Evolutionary conservation across 2,888 invertebrate genomes (phyloP), one percentile per base, ranked within the genome.

Genomic region (Altica lythri): DNA sequence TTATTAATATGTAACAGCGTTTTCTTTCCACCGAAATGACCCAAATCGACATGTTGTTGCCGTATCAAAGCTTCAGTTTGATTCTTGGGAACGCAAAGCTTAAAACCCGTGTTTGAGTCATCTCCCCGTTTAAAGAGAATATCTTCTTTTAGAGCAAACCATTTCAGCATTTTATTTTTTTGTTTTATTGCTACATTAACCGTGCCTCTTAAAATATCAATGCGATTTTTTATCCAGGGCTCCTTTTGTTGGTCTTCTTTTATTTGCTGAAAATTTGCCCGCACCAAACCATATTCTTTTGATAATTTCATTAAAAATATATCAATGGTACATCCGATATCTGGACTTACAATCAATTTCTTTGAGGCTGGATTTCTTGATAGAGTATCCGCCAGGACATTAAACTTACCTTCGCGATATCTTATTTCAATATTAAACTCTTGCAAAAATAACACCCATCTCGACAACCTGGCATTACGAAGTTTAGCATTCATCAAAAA

Each of bases 381-480:
- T 12, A 57, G 37, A 8, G 29, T 44, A 40, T 60, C 59, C 1
- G 57, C 48, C 2, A 53, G 22, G n/a, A 37, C 19, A 47, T 62
- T 60, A 27, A 56, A 51, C 0, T 40, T 10, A 1, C 62, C 62
- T 6, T 29, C 12, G 27, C 55, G 53, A 27, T 62, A 30, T 27
- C 14, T 6, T 13, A 62, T 46, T 6, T 34, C 4, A 10, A 61
- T 56, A 42, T 54, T 19, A 27, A 45, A 52, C 17, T 47, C 29
- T 27, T 55, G 52, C 6, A 60, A 35, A 18, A 35, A 50, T 32
- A 60, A 27, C 12, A 55, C 47, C 53, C 58, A 61, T 14, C 57
- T 40, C 6, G 51, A 46, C 12, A 57, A 34, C 4, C 60, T 29
- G 6, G 55, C 25, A 8, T 35, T 38, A 22, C 44, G 13, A n/a